Base-by-base conservation (phyloP, 2,797 vertebrate genomes). In the Mycteria americana region DNA sequence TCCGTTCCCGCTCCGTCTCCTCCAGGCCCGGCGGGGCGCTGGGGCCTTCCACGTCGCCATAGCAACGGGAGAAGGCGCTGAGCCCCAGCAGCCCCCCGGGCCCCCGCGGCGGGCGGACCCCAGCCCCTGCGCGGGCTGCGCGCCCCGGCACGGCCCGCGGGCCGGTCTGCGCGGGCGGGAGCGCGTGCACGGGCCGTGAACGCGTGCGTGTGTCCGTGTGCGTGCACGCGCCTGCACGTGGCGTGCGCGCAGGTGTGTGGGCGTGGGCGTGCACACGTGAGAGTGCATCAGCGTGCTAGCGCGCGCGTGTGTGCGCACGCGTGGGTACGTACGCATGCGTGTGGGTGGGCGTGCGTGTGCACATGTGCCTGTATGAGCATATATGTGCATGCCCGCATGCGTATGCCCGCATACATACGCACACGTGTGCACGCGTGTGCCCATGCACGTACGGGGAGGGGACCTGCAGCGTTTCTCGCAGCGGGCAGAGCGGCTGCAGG, bases 371-470 rank as follows among this genome's bases (percentile, higher is more conserved):
- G 13, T 8, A 11, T 14, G 28, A 10, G 30, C 5, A 27, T 18
- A 7, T 8, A 18, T 10, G 30, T 7, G 16, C 7, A 16, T 14
- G 19, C 8, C 7, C 4, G 15, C 6, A 35, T 57, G 23, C 25
- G 2, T 43, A 11, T 31, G 62, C 28, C 28, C 19, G 15, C 28
- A 4, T 31, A 22, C 62, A 10, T 5, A 17, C 41, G 43, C 11
- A 5, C 11, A 23, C 13, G 56, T 25, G 39, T 5, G 24, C 53
- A 13, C 0, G 6, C 17, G 1, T 8, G 28, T 14, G 30, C 48
- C 18, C 11, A 30, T 9, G 24, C 60, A 3, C 1, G 1, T 2
- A 4, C 3, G 4, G 14, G 27, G 15, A 7, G 23, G 3, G 16
- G 6, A 27, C 22, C 37, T 2, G 9, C 21, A 5, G 57, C 3